Evolutionary conservation across 2,113 vertebrate genomes (phyloP).

Genomic region (Bungarus multicinctus): DNA sequence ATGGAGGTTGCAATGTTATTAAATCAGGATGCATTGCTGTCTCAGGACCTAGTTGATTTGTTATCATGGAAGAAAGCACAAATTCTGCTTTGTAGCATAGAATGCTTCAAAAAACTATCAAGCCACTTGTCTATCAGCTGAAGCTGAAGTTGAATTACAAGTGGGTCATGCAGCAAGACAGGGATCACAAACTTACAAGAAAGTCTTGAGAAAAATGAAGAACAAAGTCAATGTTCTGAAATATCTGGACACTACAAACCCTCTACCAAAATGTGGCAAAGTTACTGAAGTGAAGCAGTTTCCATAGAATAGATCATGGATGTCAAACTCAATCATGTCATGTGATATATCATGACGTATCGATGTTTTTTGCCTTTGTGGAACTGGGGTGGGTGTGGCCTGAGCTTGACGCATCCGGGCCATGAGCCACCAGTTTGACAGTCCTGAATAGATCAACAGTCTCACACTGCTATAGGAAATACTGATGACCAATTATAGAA

Average conservation of each 20-base stretch:
- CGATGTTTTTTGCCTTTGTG: too few relatives aligned
- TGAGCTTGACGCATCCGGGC: too few relatives aligned
- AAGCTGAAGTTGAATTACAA: neutral
- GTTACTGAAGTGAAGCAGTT: neutral
- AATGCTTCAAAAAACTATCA: neutral
- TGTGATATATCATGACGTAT: too few relatives aligned
- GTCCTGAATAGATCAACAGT: neutral
- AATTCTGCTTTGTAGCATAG: neutral
- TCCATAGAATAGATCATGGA: neutral
- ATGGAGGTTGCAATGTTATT: neutral
- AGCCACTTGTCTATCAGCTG: neutral
- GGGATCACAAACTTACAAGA: neutral
- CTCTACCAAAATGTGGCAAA: neutral
- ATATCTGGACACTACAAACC: neutral
- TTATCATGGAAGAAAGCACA: neutral
- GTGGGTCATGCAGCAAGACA: neutral
- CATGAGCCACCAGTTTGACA: too few relatives aligned
- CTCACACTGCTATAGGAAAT: neutral
- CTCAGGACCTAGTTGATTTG: neutral
- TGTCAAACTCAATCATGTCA: too few relatives aligned
- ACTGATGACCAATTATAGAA: neutral
- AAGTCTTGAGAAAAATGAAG: neutral
- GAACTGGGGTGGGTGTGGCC: too few relatives aligned
- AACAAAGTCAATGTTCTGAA: neutral
- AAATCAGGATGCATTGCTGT: neutral